phyloP scores from a whole-genome alignment of 2,888 invertebrate genomes.

The Spodoptera picta region DNA sequence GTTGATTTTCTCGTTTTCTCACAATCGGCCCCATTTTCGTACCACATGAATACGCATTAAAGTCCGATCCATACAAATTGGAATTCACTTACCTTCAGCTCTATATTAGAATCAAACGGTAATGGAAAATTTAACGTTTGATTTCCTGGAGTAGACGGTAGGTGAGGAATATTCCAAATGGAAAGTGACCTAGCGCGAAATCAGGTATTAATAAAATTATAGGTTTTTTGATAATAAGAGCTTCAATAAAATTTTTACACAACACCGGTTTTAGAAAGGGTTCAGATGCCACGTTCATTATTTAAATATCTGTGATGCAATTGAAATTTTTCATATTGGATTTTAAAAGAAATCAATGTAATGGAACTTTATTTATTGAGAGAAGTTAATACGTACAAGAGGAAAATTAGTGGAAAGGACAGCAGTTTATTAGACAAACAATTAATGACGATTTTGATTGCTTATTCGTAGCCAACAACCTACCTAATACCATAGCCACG shows the following conservation, averaged over 20 bases:
- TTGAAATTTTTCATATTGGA: too few relatives aligned
- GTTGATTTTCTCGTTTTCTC: constrained; percentile 61
- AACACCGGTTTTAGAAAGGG: too few relatives aligned
- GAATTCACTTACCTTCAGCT: constrained; percentile 41
- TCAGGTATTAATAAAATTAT: too few relatives aligned
- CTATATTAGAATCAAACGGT: constrained; percentile 42
- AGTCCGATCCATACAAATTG: constrained; percentile 47
- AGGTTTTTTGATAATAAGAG: too few relatives aligned
- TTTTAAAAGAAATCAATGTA: too few relatives aligned
- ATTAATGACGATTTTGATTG: too few relatives aligned
- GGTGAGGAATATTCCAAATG: constrained; percentile 6
- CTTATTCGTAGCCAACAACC: background rate
- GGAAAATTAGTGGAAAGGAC: too few relatives aligned
- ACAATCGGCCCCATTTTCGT: constrained; percentile 27
- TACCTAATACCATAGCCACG: constrained; percentile 8
- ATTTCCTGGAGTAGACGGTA: constrained; percentile 12
- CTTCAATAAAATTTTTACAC: background rate
- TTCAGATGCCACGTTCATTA: too few relatives aligned
- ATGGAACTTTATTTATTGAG: too few relatives aligned
- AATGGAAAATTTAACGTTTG: constrained; percentile 40
- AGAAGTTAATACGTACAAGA: too few relatives aligned
- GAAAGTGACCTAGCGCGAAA: background rate
- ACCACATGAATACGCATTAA: constrained; percentile 53
- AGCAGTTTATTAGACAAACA: too few relatives aligned
- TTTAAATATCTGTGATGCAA: too few relatives aligned